These are phyloP conservation scores for Plebejus melissa DNA, from an alignment of 2,888 invertebrate species.

Conservation along the genomic window DNA sequence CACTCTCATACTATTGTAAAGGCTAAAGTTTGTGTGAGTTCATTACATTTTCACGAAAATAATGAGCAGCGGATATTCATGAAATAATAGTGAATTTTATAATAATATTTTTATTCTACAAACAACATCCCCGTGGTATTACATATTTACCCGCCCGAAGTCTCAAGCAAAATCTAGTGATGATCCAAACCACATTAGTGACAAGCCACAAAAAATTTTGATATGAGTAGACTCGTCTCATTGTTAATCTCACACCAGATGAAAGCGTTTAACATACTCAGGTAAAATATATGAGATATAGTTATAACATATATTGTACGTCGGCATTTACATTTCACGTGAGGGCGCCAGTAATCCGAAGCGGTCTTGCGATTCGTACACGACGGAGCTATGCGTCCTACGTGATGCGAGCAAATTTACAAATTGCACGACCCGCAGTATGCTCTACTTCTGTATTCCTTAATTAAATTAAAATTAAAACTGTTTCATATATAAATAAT, in stretches of 20 bases:
- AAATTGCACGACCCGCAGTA: slow-evolving; percentile 33
- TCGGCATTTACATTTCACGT: slow-evolving; percentile 23
- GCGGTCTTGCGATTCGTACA: slow-evolving; percentile 56
- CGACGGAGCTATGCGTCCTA: slow-evolving; percentile 52
- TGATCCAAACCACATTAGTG: no score
- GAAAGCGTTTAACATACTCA: neutral
- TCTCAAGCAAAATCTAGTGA: no score
- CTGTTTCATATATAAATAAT: no score
- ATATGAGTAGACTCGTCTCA: neutral
- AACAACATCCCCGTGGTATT: no score
- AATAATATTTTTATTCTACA: no score
- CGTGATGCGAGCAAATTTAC: slow-evolving; percentile 51
- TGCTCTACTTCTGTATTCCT: slow-evolving; percentile 41
- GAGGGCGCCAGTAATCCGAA: slow-evolving; percentile 45
- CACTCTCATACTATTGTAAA: no score
- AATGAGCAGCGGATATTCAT: no score
- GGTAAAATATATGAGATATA: neutral
- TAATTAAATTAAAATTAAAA: no score
- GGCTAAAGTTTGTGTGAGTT: no score
- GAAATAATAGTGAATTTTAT: no score
- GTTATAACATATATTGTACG: neutral
- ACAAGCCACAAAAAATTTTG: neutral
- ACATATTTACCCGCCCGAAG: no score
- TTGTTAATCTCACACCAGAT: neutral
- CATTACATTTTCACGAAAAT: no score